Evolutionary conservation across 2,113 vertebrate species (phyloP), one percentile per base, ranked within the genome.

Genomic region (Gracilinanus agilis): DNA sequence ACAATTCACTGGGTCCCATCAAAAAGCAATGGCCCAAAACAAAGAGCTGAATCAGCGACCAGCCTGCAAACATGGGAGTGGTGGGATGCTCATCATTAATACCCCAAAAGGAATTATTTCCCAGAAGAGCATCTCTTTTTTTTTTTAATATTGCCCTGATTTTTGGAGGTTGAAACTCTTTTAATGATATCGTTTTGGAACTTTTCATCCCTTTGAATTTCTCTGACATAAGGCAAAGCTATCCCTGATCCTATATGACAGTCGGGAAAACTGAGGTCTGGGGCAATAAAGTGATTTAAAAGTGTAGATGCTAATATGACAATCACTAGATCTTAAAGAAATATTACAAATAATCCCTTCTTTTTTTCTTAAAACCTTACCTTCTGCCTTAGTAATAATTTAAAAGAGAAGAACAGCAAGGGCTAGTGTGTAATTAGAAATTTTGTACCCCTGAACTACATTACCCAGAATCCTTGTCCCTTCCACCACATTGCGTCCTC

Each of bases 21-120:
- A 94, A 95, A 95, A 95, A 89, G 54, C 96, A 97, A 96, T 91
- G 94, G 97, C 94, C 95, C 97, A 94, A 67, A 90, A 94, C 93
- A 54, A 96, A 96, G 92, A 7, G 23, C 93, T 89, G 24, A 25
- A 94, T 34, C 89, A 24, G 44, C 91, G 93, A 94, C 90, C 40
- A 91, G 58, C 89, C 92, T 94, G 25, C 44, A 44, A 27, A 3
- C 1, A n/a, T 8, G 24, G 90, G 54, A 83, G 61, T 7, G 29
- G 24, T 55, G 90, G 90, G 94, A 53, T 25, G 54, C 89, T 93
- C 21, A 0, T 83, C 90, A 90, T 89, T 90, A 95, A 95, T 96
- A 12, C 89, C 92, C 53, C 44, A 19, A 94, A 93, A 94, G 88
- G 92, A 93, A 54, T 12, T 2, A 6, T 13, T 10, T 58, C 92